These are phyloP conservation scores for Donacobius atricapilla DNA, from an alignment of 2,113 vertebrate genomes.

Conservation along the genomic window DNA sequence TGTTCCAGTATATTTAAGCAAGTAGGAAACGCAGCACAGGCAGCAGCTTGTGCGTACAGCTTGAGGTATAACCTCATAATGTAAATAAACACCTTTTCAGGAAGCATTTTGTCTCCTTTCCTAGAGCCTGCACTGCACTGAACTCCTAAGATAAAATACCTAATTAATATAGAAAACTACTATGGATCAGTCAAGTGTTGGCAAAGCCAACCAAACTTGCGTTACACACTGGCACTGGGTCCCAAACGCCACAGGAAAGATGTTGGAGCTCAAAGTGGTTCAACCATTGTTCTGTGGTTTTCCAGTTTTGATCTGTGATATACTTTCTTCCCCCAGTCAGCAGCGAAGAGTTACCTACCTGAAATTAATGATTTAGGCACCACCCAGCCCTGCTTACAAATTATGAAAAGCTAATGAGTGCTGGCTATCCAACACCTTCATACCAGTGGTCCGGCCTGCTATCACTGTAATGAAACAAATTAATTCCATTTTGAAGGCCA, in stretches of 20 bases:
- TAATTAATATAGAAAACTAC: not conserved
- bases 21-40: not conserved
- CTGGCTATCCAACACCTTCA: not conserved
- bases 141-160: not conserved
- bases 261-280: not conserved
- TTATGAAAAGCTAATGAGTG: not conserved
- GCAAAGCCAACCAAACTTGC: not conserved
- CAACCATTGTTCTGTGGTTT: not conserved
- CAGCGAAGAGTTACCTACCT: not conserved
- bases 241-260: not conserved
- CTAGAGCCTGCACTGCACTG: not conserved
- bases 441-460: not conserved
- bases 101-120: slow-evolving; percentile 15
- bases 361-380: not conserved
- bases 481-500: not conserved
- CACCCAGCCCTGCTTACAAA: not conserved
- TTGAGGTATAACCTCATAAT: not conserved
- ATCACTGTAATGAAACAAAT: not conserved
- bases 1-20: not conserved
- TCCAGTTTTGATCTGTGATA: not conserved
- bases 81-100: not conserved
- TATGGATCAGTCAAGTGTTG: not conserved
- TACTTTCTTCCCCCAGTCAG: not conserved
- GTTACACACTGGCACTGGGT: not conserved
- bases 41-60: not conserved